These are phyloP conservation scores for Numida meleagris DNA, from an alignment of 2,113 vertebrate genomes.

Conservation along the genomic window DNA sequence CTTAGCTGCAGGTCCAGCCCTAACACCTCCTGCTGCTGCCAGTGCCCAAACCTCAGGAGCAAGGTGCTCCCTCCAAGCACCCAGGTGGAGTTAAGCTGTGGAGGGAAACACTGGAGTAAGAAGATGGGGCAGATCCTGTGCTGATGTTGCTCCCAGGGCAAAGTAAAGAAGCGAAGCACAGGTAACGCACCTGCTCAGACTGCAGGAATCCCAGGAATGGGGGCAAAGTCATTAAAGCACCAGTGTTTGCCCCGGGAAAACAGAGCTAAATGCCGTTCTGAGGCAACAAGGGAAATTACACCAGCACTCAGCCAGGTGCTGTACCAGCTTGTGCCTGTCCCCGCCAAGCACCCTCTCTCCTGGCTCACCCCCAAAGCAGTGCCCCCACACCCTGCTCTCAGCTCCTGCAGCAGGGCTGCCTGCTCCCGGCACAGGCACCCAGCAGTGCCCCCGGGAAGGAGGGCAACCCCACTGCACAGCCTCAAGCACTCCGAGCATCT, in stretches of 20 bases:
- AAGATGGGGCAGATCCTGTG: not conserved
- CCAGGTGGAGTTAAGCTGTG: not conserved
- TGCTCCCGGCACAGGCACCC: not conserved
- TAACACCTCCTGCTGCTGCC: not conserved
- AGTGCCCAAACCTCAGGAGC: not conserved
- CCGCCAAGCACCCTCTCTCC: not conserved
- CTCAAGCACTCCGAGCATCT: not conserved
- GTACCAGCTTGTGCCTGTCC: not conserved
- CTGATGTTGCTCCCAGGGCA: not conserved
- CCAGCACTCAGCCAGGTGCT: not conserved
- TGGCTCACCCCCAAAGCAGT: not conserved
- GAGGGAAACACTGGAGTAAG: not conserved
- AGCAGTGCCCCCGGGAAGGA: not conserved
- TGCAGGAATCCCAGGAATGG: constrained; percentile 36
- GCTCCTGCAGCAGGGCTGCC: not conserved
- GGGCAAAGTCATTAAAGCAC: constrained; percentile 11
- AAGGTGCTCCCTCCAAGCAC: not conserved
- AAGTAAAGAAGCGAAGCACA: not conserved
- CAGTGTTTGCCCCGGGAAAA: not conserved
- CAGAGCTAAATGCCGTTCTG: not conserved
- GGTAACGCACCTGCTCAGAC: not conserved
- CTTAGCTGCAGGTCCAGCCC: not conserved
- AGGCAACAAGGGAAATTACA: not conserved
- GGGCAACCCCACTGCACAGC: not conserved
- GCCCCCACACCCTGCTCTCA: not conserved